phyloP scores from a whole-genome alignment of 2,797 vertebrate species.

The Arnoldichthys spilopterus region DNA sequence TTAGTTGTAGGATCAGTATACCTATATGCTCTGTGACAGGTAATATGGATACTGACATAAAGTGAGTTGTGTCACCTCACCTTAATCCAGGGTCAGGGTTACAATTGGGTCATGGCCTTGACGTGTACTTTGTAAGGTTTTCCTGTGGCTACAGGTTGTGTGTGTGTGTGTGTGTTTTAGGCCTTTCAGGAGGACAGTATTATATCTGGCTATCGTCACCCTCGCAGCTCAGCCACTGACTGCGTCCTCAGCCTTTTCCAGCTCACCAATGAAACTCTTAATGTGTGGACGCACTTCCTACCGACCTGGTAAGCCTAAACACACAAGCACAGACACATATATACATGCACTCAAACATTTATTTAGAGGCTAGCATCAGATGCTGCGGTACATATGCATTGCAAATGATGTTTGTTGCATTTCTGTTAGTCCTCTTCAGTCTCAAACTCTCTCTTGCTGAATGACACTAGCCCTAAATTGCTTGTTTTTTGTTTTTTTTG shows the following conservation, averaged over 20 bases:
- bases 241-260: conserved; percentile 93
- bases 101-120: not conserved
- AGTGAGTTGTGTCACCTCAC: not conserved
- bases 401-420: too few relatives aligned
- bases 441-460: too few relatives aligned
- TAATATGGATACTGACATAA: not conserved
- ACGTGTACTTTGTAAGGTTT: not conserved
- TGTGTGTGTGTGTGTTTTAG: conserved; percentile 66
- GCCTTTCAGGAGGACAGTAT: conserved; percentile 92
- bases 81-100: not conserved
- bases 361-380: too few relatives aligned
- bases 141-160: not conserved
- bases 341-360: too few relatives aligned
- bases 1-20: too few relatives aligned
- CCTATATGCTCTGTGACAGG: not conserved
- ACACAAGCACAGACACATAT: not conserved
- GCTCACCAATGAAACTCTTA: conserved; percentile 95
- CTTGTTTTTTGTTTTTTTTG: too few relatives aligned
- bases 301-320: conserved; percentile 84
- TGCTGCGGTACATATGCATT: too few relatives aligned
- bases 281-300: conserved; percentile 96
- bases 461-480: too few relatives aligned
- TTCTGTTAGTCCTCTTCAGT: too few relatives aligned
- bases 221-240: conserved; percentile 85
- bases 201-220: conserved; percentile 91